These are phyloP conservation scores for Papilio aristodemus DNA, from an alignment of 1,140 invertebrate species.

Conservation along the genomic window DNA sequence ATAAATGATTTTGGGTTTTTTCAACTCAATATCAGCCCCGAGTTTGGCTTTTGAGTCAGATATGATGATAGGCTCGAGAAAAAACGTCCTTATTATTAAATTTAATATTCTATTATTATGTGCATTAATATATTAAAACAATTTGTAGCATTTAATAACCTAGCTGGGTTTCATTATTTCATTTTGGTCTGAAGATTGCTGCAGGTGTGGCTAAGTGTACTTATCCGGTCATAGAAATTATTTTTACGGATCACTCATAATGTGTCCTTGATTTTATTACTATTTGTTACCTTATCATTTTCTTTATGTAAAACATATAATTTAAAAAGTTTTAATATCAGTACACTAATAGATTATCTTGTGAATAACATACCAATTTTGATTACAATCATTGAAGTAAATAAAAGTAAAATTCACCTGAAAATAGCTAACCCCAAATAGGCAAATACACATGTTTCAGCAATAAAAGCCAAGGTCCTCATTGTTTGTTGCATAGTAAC, in stretches of 20 bases:
- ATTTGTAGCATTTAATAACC: too few relatives aligned
- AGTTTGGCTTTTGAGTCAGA: too few relatives aligned
- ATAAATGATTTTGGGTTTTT: too few relatives aligned
- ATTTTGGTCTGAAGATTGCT: too few relatives aligned
- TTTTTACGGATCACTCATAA: not conserved
- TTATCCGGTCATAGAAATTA: not conserved
- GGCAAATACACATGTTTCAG: slow-evolving; percentile 99
- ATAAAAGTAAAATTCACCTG: slow-evolving; percentile 83
- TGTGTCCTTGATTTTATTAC: slow-evolving; percentile 1
- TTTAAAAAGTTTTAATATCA: not conserved
- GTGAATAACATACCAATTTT: not conserved
- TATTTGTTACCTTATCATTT: slow-evolving; percentile 3
- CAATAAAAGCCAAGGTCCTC: slow-evolving; percentile 97
- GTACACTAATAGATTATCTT: slow-evolving; percentile 4
- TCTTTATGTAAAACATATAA: not conserved
- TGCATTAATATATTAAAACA: too few relatives aligned
- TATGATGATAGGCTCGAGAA: too few relatives aligned
- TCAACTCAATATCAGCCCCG: too few relatives aligned
- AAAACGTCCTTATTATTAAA: too few relatives aligned
- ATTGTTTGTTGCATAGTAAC: slow-evolving; percentile 99
- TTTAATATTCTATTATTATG: too few relatives aligned
- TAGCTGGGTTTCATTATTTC: too few relatives aligned
- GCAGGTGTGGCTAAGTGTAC: too few relatives aligned
- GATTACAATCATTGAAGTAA: not conserved
- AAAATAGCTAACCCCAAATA: slow-evolving; percentile 98